Evolutionary conservation across 1,140 invertebrate genomes (phyloP).

Genomic region (Carposina sasakii): DNA sequence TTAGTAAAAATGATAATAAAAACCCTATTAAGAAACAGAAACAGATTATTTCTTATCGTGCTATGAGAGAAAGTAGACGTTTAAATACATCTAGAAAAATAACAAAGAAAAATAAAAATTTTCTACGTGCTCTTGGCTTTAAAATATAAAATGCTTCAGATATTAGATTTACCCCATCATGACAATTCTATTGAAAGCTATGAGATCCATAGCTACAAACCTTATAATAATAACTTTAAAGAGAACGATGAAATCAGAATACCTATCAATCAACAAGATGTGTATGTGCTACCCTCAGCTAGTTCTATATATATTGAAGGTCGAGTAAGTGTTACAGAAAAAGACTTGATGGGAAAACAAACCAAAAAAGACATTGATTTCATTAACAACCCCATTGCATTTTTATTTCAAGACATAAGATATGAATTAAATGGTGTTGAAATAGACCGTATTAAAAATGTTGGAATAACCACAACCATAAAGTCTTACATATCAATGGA

Average conservation of each 20-base stretch:
- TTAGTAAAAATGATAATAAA: constrained; percentile 2
- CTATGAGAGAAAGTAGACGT: neutral
- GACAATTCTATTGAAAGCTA: constrained; percentile 1
- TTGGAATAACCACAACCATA: constrained; percentile 48
- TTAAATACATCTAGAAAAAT: neutral
- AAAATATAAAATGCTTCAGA: neutral
- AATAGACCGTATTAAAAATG: constrained; percentile 56
- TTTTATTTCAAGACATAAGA: constrained; percentile 63
- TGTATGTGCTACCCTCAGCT: constrained; percentile 34
- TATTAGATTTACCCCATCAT: neutral
- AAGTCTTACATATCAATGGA: constrained; percentile 37
- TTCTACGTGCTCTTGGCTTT: neutral
- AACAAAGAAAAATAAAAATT: constrained; percentile 2
- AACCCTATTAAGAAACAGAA: neutral
- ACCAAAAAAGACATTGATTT: constrained; percentile 21
- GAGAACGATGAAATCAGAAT: constrained; percentile 26
- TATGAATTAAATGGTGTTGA: constrained; percentile 61
- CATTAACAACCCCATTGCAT: constrained; percentile 47
- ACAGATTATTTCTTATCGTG: neutral
- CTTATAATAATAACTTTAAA: constrained; percentile 2
- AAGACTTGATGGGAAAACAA: neutral
- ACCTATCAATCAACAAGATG: constrained; percentile 40
- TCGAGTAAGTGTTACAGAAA: neutral
- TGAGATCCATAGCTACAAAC: constrained; percentile 6
- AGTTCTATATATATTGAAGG: constrained; percentile 46